Conservation (phyloP, 2,888 invertebrate genomes). For the Leucozona laternaria region DNA sequence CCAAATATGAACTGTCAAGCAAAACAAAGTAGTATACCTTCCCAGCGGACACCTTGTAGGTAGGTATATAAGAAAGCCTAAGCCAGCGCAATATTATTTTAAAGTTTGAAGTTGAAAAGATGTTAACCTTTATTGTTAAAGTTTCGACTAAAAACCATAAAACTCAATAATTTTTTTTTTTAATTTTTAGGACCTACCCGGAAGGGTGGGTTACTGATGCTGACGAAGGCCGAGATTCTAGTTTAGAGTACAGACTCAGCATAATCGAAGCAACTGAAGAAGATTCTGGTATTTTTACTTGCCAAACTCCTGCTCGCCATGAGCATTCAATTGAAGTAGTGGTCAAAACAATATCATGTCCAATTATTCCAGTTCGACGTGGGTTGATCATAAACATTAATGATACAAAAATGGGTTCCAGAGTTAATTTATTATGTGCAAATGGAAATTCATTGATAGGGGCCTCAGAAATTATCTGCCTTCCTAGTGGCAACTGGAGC, state of each 20-base stretch:
- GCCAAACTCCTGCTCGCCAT: slow-evolving; percentile 93
- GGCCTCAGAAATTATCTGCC: slow-evolving; percentile 88
- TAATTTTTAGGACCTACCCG: slow-evolving; percentile 86
- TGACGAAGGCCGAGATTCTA: slow-evolving; percentile 89
- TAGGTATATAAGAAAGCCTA: too few species aligned
- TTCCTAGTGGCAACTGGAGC: slow-evolving; percentile 95
- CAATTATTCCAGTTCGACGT: slow-evolving; percentile 89
- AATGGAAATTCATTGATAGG: slow-evolving; percentile 93
- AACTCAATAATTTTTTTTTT: neutral
- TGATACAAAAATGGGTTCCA: slow-evolving; percentile 90
- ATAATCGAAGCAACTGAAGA: slow-evolving; percentile 92
- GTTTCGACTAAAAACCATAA: neutral
- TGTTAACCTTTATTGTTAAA: too few species aligned
- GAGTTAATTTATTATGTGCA: slow-evolving; percentile 89
- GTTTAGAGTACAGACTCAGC: slow-evolving; percentile 91
- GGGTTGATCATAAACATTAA: slow-evolving; percentile 89
- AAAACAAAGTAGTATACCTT: too few species aligned
- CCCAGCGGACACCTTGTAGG: too few species aligned
- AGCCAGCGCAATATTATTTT: too few species aligned
- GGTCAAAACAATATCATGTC: slow-evolving; percentile 92
- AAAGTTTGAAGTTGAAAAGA: too few species aligned
- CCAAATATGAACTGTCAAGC: too few species aligned
- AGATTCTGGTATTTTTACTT: slow-evolving; percentile 93
- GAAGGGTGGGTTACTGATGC: slow-evolving; percentile 92
- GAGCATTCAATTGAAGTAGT: slow-evolving; percentile 91